Base-by-base conservation (phyloP, 64 coral and sea anemone species). In the Pocillopora verrucosa region DNA sequence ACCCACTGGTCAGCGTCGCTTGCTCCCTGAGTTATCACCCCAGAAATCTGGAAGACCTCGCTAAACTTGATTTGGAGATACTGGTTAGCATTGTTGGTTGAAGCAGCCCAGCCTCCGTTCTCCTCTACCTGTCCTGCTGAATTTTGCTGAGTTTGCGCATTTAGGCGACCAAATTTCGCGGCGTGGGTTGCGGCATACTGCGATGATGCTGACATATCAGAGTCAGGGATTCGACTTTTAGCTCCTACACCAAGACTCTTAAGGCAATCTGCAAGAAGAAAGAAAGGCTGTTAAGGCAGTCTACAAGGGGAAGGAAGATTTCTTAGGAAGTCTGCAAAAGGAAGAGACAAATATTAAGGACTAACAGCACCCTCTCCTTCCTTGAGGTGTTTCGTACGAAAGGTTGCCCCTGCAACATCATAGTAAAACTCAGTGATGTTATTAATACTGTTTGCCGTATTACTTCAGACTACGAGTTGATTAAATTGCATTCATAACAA, bases 21-120 rank as follows among this genome's bases (percentile, higher is more conserved):
- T 58, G 87, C 64, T 34, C 94, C 94, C 78, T 96, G 94, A 14
- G 91, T 96, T 30, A 91, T 88, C 7, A 93, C 91, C 0, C 86
- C 94, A 30, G 94, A 80, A 76, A 96, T 61, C 80, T 91, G 59
- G 10, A 79, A 90, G 35, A 93, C 19, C 17, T 58, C 36, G 65
- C 80, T 57, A 16, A 96, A 83, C 9, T 68, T 65, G 57, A 96
- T 59, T 60, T 87, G 87, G 0, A 96, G 87, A 80, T 88, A 96
- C 34, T 96, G 94, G 34, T 86, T 76, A 6, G 37, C 9, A 22
- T 93, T 81, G 13, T 87, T 86, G 13, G 10, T 16, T 15, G 0
- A 22, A 34, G 94, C 91, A 56, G 87, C 34, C 94, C 94, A 96
- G 0, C 87, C 91, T 7, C 94, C 94, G 22, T 80, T 61, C 25